These are phyloP conservation scores for Dendrophyllia cribrosa DNA, from an alignment of 64 coral and sea anemone genomes.

Conservation along the genomic window DNA sequence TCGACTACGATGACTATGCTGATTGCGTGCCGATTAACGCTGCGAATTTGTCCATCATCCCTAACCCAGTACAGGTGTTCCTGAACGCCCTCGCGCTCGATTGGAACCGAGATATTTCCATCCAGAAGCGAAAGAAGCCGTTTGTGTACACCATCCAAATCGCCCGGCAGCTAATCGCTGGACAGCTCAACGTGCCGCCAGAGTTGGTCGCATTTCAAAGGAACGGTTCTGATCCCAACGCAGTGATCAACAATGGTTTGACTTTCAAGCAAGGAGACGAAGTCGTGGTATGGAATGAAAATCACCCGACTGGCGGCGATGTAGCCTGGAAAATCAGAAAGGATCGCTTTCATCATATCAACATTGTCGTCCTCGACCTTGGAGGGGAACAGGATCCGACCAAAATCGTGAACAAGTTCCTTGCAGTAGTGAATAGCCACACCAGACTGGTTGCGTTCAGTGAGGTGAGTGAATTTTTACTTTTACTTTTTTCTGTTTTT, in stretches of 20 bases:
- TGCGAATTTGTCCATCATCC: conserved; percentile 42
- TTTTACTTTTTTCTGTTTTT: no score
- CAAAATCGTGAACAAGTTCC: not conserved
- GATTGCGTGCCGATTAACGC: conserved; percentile 47
- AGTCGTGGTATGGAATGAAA: conserved; percentile 40
- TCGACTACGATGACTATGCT: conserved; percentile 34
- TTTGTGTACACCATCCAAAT: conserved; percentile 26
- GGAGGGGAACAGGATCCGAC: no score
- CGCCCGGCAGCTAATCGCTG: conserved; percentile 1
- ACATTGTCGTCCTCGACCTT: conserved; percentile 2
- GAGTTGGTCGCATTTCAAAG: conserved; percentile 5
- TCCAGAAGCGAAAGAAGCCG: conserved; percentile 34
- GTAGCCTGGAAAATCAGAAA: conserved; percentile 23
- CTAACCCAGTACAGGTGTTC: not conserved
- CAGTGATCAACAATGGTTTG: conserved; percentile 17
- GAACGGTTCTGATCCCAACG: conserved; percentile 39
- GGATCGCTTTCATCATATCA: not conserved
- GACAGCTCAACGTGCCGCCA: conserved; percentile 16
- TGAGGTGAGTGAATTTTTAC: no score
- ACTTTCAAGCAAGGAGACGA: not conserved
- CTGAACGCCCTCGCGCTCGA: conserved; percentile 23
- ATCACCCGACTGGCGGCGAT: conserved; percentile 10
- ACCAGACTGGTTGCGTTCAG: not conserved
- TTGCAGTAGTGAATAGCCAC: not conserved
- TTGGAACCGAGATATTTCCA: conserved; percentile 68